Evolutionary conservation across 1,140 invertebrate species (phyloP).

Genomic region (Drosophila yakuba): DNA sequence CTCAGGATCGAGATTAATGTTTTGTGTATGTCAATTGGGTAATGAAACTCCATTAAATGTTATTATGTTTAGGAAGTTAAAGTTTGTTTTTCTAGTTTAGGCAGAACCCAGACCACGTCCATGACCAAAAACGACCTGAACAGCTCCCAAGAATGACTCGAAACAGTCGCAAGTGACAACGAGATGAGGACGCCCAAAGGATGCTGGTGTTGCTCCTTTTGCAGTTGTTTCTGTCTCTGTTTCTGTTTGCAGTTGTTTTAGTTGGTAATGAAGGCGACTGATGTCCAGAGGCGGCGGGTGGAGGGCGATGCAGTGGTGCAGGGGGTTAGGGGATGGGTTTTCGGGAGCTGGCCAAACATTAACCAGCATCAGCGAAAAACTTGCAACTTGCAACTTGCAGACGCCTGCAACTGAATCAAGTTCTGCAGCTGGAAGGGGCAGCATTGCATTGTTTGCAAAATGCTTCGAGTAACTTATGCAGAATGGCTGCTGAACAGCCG

Average conservation of each 20-base stretch:
- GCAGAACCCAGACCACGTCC: neutral
- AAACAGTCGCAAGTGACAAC: constrained; percentile 36
- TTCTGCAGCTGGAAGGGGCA: constrained; percentile 17
- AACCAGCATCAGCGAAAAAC: constrained; percentile 79
- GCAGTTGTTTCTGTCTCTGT: constrained; percentile 17
- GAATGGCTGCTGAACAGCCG: constrained; percentile 47
- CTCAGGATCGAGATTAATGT: neutral
- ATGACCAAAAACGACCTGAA: constrained; percentile 3
- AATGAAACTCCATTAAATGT: too few relatives aligned
- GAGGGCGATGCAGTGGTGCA: too few relatives aligned
- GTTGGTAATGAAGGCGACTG: constrained; percentile 61
- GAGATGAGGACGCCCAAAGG: constrained; percentile 41
- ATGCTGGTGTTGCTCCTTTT: constrained; percentile 31
- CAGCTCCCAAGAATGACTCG: constrained; percentile 20
- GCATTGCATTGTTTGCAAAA: constrained; percentile 73
- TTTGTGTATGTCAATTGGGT: too few relatives aligned
- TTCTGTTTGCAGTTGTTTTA: constrained; percentile 45
- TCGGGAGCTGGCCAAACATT: constrained; percentile 68
- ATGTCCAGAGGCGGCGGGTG: constrained; percentile 8
- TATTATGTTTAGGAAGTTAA: too few relatives aligned
- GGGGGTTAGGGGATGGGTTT: neutral
- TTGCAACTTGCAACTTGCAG: constrained; percentile 52
- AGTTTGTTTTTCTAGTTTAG: too few relatives aligned
- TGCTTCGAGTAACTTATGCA: constrained; percentile 78
- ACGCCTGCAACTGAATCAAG: constrained; percentile 36